phyloP scores from a whole-genome alignment of 1,140 invertebrate species.

The Arion vulgaris region DNA sequence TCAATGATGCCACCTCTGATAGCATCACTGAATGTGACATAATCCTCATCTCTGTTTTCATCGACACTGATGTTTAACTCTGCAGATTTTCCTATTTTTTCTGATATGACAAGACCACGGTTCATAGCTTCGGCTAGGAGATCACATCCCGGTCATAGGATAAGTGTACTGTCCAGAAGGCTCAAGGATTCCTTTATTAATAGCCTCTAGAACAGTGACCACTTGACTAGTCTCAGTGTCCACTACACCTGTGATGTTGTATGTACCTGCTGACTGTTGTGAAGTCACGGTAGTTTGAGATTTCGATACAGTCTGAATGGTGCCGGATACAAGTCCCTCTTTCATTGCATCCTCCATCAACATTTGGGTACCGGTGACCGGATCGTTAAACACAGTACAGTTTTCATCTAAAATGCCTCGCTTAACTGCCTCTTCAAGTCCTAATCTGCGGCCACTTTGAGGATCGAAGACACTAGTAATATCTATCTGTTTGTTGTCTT shows the following conservation, averaged over 20 bases:
- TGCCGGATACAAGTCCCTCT: slow-evolving; percentile 82
- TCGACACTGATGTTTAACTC: slow-evolving; percentile 17
- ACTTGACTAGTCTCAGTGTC: slow-evolving; percentile 78
- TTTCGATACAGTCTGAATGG: slow-evolving; percentile 56
- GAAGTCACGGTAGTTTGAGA: slow-evolving; percentile 67
- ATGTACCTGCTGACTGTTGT: slow-evolving; percentile 51
- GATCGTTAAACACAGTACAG: slow-evolving; percentile 76
- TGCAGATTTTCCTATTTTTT: slow-evolving; percentile 78
- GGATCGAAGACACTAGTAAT: slow-evolving; percentile 77
- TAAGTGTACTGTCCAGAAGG: slow-evolving; percentile 77
- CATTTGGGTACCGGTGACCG: slow-evolving; percentile 54
- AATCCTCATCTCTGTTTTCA: slow-evolving; percentile 3
- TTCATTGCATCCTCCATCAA: slow-evolving; percentile 87
- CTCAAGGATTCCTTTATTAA: slow-evolving; percentile 69
- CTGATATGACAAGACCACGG: slow-evolving; percentile 84
- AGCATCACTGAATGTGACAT: slow-evolving; percentile 82
- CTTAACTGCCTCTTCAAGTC: slow-evolving; percentile 76
- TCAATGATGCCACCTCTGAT: slow-evolving; percentile 82
- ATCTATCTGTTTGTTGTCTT: slow-evolving; percentile 79
- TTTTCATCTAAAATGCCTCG: slow-evolving; percentile 62
- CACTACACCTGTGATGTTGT: slow-evolving; percentile 83
- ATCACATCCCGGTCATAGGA: slow-evolving; percentile 84
- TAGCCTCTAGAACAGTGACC: slow-evolving; percentile 62
- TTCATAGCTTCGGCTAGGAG: slow-evolving; percentile 84
- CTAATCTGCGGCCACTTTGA: slow-evolving; percentile 80